Evolutionary conservation across 2,888 invertebrate species (phyloP).

Genomic region (Anaspis maculata): DNA sequence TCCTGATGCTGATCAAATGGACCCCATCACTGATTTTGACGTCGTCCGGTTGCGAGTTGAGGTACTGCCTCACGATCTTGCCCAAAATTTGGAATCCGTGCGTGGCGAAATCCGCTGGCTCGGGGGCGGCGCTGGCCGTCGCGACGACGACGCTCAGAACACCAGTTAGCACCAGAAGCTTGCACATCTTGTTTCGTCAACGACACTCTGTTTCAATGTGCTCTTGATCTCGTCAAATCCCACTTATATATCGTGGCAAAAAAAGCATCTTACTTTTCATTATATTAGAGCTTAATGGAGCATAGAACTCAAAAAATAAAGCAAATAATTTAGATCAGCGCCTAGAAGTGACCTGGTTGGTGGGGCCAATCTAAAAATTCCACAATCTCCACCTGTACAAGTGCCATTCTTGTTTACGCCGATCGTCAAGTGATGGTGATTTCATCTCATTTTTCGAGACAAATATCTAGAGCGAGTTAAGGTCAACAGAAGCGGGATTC

Average conservation of each 20-base stretch:
- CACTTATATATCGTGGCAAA: constrained; percentile 15
- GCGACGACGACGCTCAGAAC: constrained; percentile 9
- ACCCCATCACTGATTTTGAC: constrained; percentile 56
- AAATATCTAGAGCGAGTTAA: constrained; percentile 36
- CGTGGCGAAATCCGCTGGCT: constrained; percentile 20
- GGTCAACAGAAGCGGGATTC: constrained; percentile 32
- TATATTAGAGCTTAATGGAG: constrained; percentile 40
- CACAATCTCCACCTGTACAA: constrained; percentile 15
- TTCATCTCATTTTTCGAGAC: constrained; percentile 16
- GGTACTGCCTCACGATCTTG: constrained; percentile 44
- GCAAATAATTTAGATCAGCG: constrained; percentile 31
- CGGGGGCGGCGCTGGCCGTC: constrained; percentile 7
- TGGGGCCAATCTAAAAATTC: constrained; percentile 4
- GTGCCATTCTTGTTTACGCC: constrained; percentile 15
- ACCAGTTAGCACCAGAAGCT: constrained; percentile 28
- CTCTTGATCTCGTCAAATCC: constrained; percentile 6
- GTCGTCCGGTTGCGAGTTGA: constrained; percentile 47
- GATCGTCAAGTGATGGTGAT: constrained; percentile 10
- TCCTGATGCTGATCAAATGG: constrained; percentile 50
- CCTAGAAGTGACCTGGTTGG: constrained; percentile 31
- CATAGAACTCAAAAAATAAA: constrained; percentile 36
- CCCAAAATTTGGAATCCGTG: constrained; percentile 30
- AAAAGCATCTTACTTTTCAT: constrained; percentile 22
- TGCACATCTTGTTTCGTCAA: constrained; percentile 25
- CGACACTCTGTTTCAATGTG: constrained; percentile 22